Conservation (phyloP, 2,113 vertebrate genomes). For the Syngnathus typhle region DNA sequence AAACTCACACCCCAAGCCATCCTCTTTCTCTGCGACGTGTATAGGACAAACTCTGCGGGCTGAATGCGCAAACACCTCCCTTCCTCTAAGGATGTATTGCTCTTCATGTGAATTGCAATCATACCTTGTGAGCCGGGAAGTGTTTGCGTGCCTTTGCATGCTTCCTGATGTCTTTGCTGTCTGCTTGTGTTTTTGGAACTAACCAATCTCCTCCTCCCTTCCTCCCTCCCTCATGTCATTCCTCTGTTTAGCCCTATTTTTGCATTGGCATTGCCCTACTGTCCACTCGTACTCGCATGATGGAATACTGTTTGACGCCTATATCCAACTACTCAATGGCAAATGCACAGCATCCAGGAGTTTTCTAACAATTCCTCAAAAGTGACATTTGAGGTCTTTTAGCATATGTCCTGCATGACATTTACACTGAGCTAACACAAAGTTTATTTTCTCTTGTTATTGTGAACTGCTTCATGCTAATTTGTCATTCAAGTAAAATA, state of each 20-base stretch:
- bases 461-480: slow-evolving; percentile 14
- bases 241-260: neutral
- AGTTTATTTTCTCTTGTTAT: slow-evolving; percentile 6
- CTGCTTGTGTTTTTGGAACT: slow-evolving; percentile 17
- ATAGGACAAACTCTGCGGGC: slow-evolving; percentile 62
- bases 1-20: slow-evolving; percentile 29
- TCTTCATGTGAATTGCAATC: neutral
- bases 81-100: slow-evolving; percentile 4
- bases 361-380: neutral
- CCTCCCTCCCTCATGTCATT: neutral
- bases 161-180: slow-evolving; percentile 24
- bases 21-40: slow-evolving; percentile 49
- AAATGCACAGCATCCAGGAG: neutral
- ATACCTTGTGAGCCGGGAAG: slow-evolving; percentile 22
- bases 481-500: slow-evolving; percentile 1
- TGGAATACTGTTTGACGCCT: too few species aligned
- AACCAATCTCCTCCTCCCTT: slow-evolving; percentile 6
- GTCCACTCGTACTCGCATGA: neutral
- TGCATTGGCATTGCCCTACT: neutral
- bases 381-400: neutral
- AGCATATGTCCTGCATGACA: neutral
- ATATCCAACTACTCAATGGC: neutral
- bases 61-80: slow-evolving; percentile 60
- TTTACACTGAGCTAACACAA: slow-evolving; percentile 15
- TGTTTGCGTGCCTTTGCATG: slow-evolving; percentile 66